Base-by-base conservation (phyloP, 2,888 invertebrate genomes). In the Acrobasis repandana region DNA sequence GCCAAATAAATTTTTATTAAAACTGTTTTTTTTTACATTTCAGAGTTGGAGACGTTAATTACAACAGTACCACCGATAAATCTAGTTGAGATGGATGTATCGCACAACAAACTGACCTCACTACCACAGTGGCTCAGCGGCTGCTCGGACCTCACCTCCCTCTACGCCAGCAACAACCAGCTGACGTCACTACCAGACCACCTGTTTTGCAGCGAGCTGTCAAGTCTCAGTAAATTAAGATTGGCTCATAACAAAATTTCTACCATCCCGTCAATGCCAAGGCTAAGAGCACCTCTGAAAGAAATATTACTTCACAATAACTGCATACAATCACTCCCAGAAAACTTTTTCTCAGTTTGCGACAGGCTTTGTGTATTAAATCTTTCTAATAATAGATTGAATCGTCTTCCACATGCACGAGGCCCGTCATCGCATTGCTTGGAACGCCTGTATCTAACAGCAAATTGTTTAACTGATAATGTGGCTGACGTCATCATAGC, bases 81-180 rank as follows among this genome's bases (percentile, higher is more conserved):
- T 77, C 87, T 97, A 56, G 94, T 95, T 67, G 96, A 96, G 79
- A 93, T 97, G 52, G 95, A 97, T 76, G 94, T 97, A 11, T 96
- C 96, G 9, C 95, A 96, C 80, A 97, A 97, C 76, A 95, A 95
- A 72, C 85, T 97, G 63, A 94, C 94, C 20, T 90, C 94, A 8
- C 83, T 97, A 58, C 97, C 97, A 0, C 95, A 95, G 71, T 97
- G 97, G 97, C 87, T 96, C 50, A 94, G 95, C 11, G 94, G 95
- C 43, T 95, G 97, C 74, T 94, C 94, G 16, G 94, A 95, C 65
- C 87, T 97, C 54, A 93, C 95, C 54, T 95, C 95, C 10, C 89
- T 97, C 14, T 95, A 95, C 72, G 96, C 96, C 15, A 95, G 95
- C 69, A 95, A 96, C 80, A 97, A 97, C 76, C 91, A 93, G 51